Conservation (phyloP, 2,888 invertebrate genomes). For the Phyllotreta striolata region DNA sequence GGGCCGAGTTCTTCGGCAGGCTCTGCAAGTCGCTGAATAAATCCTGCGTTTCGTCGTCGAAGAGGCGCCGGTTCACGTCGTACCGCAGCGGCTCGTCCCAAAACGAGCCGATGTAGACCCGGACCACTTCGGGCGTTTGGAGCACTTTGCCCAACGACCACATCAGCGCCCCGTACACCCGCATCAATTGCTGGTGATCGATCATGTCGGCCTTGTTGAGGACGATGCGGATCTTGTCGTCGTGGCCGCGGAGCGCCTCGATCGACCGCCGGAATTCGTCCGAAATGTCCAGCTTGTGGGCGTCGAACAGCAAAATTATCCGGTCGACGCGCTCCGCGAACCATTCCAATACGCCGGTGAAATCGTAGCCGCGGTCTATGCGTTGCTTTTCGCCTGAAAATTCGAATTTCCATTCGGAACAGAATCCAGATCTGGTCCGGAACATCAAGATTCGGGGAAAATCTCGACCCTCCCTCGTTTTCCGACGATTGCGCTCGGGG, state of each 20-base stretch:
- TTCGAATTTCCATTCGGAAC: no score
- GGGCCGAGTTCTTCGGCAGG: conserved; percentile 92
- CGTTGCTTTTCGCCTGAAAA: conserved; percentile 95
- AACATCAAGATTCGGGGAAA: not conserved
- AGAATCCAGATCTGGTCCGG: no score
- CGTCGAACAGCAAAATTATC: conserved; percentile 96
- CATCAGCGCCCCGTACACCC: conserved; percentile 99
- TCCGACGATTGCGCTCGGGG: not conserved
- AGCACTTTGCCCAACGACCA: conserved; percentile 99
- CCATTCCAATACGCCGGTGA: conserved; percentile 98
- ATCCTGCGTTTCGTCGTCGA: conserved; percentile 96
- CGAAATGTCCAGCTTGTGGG: conserved; percentile 98
- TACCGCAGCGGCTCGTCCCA: conserved; percentile 97
- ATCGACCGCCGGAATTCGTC: conserved; percentile 98
- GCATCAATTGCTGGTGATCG: conserved; percentile 97
- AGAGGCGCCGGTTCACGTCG: conserved; percentile 90
- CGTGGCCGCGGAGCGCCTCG: conserved; percentile 93
- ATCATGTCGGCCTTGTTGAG: conserved; percentile 99
- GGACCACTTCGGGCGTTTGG: conserved; percentile 98
- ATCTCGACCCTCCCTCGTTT: not conserved
- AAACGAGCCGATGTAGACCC: conserved; percentile 98
- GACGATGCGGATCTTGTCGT: conserved; percentile 97
- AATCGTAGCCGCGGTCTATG: conserved; percentile 93
- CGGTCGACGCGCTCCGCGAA: conserved; percentile 98
- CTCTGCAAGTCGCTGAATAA: conserved; percentile 94